Evolutionary conservation across 2,113 vertebrate species (phyloP), one percentile per base, ranked within the genome.

Genomic region (Gracilinanus agilis): DNA sequence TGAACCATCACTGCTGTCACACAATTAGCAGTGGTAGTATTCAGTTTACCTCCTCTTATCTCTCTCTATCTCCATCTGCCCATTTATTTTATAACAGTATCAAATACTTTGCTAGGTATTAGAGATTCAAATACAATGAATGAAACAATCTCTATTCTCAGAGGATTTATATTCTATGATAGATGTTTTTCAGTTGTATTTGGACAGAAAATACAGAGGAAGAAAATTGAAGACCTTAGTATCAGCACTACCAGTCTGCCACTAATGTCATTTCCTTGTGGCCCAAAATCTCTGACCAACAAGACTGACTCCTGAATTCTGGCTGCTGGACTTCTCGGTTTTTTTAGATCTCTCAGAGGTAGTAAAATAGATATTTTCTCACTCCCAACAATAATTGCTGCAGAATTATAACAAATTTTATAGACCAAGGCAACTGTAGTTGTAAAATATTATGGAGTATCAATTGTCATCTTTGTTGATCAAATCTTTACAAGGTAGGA

Each of bases 371-470:
- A 98, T 96, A 97, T 67, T 83, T 96, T 95, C 92, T 56, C 89
- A 93, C 91, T 91, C n/a, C 94, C 92, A 96, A 90, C 67, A 90
- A 89, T 91, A 97, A 96, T 97, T 96, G 94, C 93, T 92, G 95
- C 53, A 97, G 96, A 96, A 97, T 96, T 95, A 90, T 94, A 96
- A 92, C 96, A 92, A 55, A 88, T 97, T 97, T 97, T 97, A 98
- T 96, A 97, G 96, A 97, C 94, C 96, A 97, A 96, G 96, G 97
- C 95, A 96, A 98, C 96, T 96, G 92, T 88, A 94, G 97, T 97
- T 97, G 95, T 98, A 98, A 97, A 98, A 97, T 97, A 98, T 98
- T 97, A 98, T 97, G 91, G 75, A 96, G 93, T 96, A 97, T 97
- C 97, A 98, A 97, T 96, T 97, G 97, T 91, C 97, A 95, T 97